Percentiles rank a stretch among this genome's conserved stretches.
phyloP scores from a whole-genome alignment of 2,797 vertebrate genomes.

The Coccyzus lansbergi region DNA sequence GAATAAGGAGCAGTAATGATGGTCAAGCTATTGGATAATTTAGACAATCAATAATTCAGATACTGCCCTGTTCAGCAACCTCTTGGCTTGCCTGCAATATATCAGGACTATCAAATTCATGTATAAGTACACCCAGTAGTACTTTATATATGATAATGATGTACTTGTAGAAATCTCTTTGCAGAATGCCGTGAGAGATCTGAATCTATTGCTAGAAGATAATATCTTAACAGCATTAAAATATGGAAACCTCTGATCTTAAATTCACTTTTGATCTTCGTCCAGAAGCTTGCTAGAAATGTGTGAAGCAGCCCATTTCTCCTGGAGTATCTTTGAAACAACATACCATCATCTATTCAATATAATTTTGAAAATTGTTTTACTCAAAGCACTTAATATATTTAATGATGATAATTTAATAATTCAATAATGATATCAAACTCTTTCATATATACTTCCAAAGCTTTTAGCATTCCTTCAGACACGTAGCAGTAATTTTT shows the following conservation, averaged over 20 bases:
- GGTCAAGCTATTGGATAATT: neutral
- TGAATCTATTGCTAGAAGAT: neutral
- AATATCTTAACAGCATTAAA: constrained; percentile 18
- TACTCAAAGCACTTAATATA: constrained; percentile 16
- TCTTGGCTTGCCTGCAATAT: neutral
- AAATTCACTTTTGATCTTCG: constrained; percentile 28
- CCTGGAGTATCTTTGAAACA: constrained; percentile 11
- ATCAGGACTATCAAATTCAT: neutral
- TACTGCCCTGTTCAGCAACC: neutral
- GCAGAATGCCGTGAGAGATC: neutral
- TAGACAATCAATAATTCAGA: neutral
- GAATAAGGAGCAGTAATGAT: neutral
- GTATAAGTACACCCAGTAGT: neutral
- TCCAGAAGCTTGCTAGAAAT: neutral
- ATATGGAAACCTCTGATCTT: constrained; percentile 10
- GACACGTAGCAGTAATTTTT: neutral
- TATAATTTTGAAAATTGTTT: neutral
- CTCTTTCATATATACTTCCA: constrained; percentile 18
- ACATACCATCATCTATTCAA: neutral
- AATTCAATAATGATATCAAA: neutral
- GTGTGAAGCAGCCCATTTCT: neutral
- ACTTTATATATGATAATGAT: neutral
- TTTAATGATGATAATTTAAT: constrained; percentile 39
- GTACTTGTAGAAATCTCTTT: neutral
- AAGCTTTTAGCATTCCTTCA: constrained; percentile 17